Evolutionary conservation across 2,888 invertebrate genomes (phyloP), one percentile per base, ranked within the genome.

Genomic region (Choristoneura rosaceana): DNA sequence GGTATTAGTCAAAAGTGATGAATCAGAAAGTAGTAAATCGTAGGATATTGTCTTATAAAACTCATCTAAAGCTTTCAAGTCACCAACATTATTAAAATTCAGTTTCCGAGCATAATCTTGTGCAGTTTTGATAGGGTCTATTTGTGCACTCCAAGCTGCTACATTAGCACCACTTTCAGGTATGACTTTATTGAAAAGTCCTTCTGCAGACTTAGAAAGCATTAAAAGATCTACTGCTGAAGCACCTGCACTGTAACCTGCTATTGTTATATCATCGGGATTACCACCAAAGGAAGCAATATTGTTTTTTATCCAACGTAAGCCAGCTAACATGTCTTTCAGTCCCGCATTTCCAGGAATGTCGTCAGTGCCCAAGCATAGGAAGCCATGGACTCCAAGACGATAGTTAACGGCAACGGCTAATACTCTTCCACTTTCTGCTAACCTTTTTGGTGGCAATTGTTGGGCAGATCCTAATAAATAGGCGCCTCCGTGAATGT

Each of bases 351-450:
- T 75, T 7, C 75, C 75, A 4, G 75, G 75, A n/a, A 69, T 38
- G n/a, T 65, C 69, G 66, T 75, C 69, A 38, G 75, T 75, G 5
- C 75, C 75, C 17, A 75, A 34, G 33, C 75, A 75, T 14, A 75
- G 47, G 52, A 74, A 75, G 2, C 75, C 75, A 50, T 71, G 70
- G 0, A 47, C 75, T 59, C 69, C 75, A 2, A 74, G 45, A 33
- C 75, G 68, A 25, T 75, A 75, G 17, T 75, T 75, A 41, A 75
- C 50, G 17, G 70, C 66, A 2, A 75, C 73, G 41, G 55, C 70
- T 3, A 70, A 10, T 17, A 59, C 9, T 55, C 59, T 58, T 38
- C 59, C 45, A 17, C 55, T 69, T 50, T 64, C 64, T 0, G 38
- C 70, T 12, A 70, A 47, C 5, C 50, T 45, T 15, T 17, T 64